Conservation (phyloP, 2,113 vertebrate species). For the Hippotragus niger region DNA sequence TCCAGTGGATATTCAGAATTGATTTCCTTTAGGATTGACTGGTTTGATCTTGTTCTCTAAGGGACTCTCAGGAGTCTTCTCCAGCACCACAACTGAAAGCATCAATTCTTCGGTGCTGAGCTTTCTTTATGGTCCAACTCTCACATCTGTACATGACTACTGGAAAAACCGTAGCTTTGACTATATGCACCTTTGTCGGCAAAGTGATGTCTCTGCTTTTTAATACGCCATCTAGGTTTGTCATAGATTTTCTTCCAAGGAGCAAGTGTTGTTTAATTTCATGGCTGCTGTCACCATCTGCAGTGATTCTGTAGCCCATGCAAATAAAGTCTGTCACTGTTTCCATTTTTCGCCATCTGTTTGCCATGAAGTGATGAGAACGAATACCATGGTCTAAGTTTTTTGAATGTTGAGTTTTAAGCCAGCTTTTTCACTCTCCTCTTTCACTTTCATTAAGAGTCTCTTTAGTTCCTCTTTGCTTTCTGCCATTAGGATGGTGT, state of each 20-base stretch:
- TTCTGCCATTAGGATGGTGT: neutral
- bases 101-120: neutral
- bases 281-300: neutral
- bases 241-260: neutral
- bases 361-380: neutral
- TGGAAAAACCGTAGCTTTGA: neutral
- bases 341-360: neutral
- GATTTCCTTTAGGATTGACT: neutral
- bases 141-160: neutral
- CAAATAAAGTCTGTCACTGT: neutral
- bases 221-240: neutral
- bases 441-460: neutral
- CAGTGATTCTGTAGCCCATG: neutral
- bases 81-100: neutral
- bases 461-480: neutral
- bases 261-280: neutral
- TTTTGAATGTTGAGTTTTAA: neutral
- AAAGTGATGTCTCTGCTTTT: neutral
- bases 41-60: neutral
- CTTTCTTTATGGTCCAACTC: neutral
- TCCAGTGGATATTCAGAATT: neutral
- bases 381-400: neutral
- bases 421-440: neutral
- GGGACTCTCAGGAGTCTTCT: neutral
- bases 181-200: neutral